A percentile compares a stretch with the other conserved stretches of the same genome.
These are phyloP conservation scores for Diplodus puntazzo DNA, from an alignment of 2,797 vertebrate species.

Conservation along the genomic window DNA sequence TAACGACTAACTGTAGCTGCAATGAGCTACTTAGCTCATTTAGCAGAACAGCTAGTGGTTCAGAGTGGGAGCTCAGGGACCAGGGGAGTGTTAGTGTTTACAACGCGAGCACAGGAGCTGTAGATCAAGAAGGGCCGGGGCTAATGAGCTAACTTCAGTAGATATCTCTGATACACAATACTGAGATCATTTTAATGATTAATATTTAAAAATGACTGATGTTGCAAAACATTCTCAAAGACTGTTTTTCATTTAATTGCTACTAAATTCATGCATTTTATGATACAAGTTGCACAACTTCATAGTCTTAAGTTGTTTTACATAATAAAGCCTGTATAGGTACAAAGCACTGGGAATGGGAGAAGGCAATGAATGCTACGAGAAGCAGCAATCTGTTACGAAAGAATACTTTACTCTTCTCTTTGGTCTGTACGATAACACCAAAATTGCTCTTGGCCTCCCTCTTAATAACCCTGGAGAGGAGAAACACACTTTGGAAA, in stretches of 20 bases:
- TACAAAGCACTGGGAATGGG: neutral
- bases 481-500: slow-evolving; percentile 19
- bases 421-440: neutral
- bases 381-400: neutral
- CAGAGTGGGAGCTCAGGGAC: no score
- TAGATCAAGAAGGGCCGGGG: no score
- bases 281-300: neutral
- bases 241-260: neutral
- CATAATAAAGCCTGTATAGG: neutral
- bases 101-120: no score
- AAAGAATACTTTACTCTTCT: neutral
- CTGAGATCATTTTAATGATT: no score
- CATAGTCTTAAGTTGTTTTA: neutral
- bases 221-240: neutral
- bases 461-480: no score
- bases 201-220: no score
- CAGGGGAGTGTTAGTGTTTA: no score
- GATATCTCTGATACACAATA: no score
- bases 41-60: no score
- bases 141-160: no score
- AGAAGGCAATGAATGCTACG: neutral
- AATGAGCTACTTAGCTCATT: no score
- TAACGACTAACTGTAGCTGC: no score
- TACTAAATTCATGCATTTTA: neutral
- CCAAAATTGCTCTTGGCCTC: neutral